Base-by-base conservation (phyloP, 2,797 vertebrate genomes). In the Rhynchonycteris naso region DNA sequence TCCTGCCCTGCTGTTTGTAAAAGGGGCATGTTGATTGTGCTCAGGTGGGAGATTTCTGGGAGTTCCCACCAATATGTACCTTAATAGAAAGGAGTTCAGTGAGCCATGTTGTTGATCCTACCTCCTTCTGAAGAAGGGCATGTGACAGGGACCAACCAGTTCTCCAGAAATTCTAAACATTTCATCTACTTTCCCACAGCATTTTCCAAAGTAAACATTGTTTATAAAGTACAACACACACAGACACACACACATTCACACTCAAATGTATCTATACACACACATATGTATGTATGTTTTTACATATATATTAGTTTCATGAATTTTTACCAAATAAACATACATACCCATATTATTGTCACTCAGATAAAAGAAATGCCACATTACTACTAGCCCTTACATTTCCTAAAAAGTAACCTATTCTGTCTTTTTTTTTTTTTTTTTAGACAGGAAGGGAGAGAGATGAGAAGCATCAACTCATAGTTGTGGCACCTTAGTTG, bases 311-410 rank as follows among this genome's bases (percentile, higher is more conserved):
- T 59, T 85, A 61, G 28, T 7, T 47, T 43, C 65, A 78, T 71
- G 30, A 72, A 79, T 78, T 82, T 82, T 87, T 78, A 38, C 38
- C n/a, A 91, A 93, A 50, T 83, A 88, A 78, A 78, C 18, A 78
- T 6, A 78, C 18, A 83, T 6, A 65, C 69, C 8, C 14, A 56
- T 87, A 28, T 68, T n/a, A 76, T n/a, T 12, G 21, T 69, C 35
- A 65, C 38, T n/a, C 9, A 58, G 75, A 24, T 66, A n/a, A 68
- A 75, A 83, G 71, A 88, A 82, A 33, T 13, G 52, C 15, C 38
- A 33, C 66, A 18, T 87, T 50, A 38, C 7, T 21, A 66, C 28
- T 6, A 50, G 5, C 59, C 33, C 4, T 1, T 59, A 79, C 38
- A 30, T 59, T 68, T 78, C 56, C 35, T 15, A 7, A 61, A 82